Evolutionary conservation across 2,888 invertebrate genomes (phyloP).

Genomic region (Digitonthophagus gazella): DNA sequence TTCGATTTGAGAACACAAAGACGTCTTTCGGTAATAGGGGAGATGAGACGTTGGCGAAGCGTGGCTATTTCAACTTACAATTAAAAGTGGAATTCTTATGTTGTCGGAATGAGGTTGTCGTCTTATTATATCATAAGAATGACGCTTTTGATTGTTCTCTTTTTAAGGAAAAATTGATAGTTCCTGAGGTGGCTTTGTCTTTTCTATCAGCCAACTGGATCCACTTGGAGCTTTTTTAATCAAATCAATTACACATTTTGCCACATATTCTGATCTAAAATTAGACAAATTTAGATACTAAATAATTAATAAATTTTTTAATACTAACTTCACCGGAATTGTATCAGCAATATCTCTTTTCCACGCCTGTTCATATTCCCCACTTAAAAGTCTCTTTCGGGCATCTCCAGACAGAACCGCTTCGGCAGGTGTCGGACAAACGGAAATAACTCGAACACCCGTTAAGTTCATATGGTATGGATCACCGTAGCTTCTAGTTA

Average conservation of each 20-base stretch:
- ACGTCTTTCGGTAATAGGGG: neutral
- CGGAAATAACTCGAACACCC: conserved; percentile 67
- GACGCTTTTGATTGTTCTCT: conserved; percentile 15
- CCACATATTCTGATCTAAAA: conserved; percentile 69
- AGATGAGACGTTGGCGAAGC: conserved; percentile 22
- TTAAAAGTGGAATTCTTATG: neutral
- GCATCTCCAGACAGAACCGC: conserved; percentile 63
- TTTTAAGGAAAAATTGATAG: conserved; percentile 41
- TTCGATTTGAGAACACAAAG: conserved; percentile 4
- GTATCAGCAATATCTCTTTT: conserved; percentile 64
- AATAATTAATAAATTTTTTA: neutral
- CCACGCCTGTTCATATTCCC: conserved; percentile 73
- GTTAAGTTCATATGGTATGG: conserved; percentile 71
- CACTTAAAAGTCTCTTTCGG: conserved; percentile 67
- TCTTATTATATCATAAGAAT: conserved; percentile 26
- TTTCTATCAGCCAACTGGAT: conserved; percentile 71
- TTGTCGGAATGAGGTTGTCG: conserved; percentile 3
- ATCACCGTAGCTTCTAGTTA: conserved; percentile 73
- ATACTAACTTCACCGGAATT: conserved; percentile 62
- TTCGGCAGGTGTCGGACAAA: conserved; percentile 70
- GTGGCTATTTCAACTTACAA: conserved; percentile 19
- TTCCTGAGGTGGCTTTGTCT: conserved; percentile 65
- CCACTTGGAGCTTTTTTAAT: conserved; percentile 67
- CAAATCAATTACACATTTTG: conserved; percentile 63
- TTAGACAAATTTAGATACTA: conserved; percentile 11